Conservation (phyloP, 2,888 invertebrate species). For the Epinotia ramella region DNA sequence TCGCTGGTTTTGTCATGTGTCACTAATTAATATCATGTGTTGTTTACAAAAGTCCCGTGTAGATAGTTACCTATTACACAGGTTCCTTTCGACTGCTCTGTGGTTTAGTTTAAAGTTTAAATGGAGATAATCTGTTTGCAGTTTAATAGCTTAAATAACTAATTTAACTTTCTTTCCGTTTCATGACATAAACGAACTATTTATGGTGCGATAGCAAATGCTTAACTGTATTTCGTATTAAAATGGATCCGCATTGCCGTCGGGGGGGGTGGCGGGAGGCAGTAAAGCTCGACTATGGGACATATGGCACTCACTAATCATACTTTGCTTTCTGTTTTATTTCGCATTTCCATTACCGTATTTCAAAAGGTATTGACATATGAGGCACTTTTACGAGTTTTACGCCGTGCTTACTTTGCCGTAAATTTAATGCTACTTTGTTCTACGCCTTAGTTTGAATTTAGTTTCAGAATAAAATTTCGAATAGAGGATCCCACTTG, state of each 20-base stretch:
- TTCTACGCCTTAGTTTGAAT: slow-evolving; percentile 60
- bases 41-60: no score
- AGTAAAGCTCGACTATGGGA: slow-evolving; percentile 80
- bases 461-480: slow-evolving; percentile 58
- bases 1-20: no score
- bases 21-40: slow-evolving; percentile 10
- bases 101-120: neutral
- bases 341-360: slow-evolving; percentile 85
- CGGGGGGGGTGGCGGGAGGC: slow-evolving; percentile 50
- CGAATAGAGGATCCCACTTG: slow-evolving; percentile 51
- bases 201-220: slow-evolving; percentile 30
- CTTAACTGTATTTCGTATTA: slow-evolving; percentile 44
- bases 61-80: neutral
- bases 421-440: slow-evolving; percentile 75
- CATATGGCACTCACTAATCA: slow-evolving; percentile 83
- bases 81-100: no score
- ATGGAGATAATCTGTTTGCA: neutral
- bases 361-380: slow-evolving; percentile 85
- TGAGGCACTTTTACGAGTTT: slow-evolving; percentile 83
- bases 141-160: neutral
- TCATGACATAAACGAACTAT: neutral
- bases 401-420: slow-evolving; percentile 69
- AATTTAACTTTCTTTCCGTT: neutral
- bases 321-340: slow-evolving; percentile 85
- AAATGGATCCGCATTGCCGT: slow-evolving; percentile 42